Evolutionary conservation across 2,888 invertebrate genomes (phyloP).

Genomic region (Pollenia labialis): DNA sequence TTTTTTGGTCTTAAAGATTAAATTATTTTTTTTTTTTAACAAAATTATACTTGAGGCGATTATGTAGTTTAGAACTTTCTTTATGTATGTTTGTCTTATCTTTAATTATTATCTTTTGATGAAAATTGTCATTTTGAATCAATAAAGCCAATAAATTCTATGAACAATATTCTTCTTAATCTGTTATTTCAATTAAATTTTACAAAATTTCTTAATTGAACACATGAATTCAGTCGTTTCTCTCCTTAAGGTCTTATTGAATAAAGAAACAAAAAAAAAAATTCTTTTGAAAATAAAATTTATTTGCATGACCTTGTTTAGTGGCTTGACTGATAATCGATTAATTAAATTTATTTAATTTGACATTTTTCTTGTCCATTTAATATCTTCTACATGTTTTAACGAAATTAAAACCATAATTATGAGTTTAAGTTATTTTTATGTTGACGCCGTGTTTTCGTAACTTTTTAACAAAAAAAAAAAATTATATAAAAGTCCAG

Average conservation of each 20-base stretch:
- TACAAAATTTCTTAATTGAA: background rate
- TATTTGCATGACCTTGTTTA: slow-evolving; percentile 23
- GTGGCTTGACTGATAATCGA: background rate
- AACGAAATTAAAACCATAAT: too few species aligned
- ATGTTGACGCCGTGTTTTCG: background rate
- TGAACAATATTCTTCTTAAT: slow-evolving; percentile 2
- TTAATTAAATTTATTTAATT: slow-evolving; percentile 11
- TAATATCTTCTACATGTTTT: background rate
- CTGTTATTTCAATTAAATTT: background rate
- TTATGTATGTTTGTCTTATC: slow-evolving; percentile 8
- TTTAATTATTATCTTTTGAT: slow-evolving; percentile 16
- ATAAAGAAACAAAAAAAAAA: background rate
- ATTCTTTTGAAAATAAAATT: background rate
- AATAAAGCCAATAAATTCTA: slow-evolving; percentile 15
- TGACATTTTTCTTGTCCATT: slow-evolving; percentile 1
- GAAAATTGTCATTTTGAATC: background rate
- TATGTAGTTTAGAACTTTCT: too few species aligned
- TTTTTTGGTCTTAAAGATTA: too few species aligned
- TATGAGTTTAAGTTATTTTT: background rate
- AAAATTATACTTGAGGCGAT: too few species aligned
- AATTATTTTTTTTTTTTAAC: too few species aligned
- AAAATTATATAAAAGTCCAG: background rate
- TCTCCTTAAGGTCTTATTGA: background rate
- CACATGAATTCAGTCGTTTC: background rate
- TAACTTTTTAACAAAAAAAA: background rate